phyloP scores from a whole-genome alignment of 2,113 vertebrate genomes.

The Siniperca knerii region DNA sequence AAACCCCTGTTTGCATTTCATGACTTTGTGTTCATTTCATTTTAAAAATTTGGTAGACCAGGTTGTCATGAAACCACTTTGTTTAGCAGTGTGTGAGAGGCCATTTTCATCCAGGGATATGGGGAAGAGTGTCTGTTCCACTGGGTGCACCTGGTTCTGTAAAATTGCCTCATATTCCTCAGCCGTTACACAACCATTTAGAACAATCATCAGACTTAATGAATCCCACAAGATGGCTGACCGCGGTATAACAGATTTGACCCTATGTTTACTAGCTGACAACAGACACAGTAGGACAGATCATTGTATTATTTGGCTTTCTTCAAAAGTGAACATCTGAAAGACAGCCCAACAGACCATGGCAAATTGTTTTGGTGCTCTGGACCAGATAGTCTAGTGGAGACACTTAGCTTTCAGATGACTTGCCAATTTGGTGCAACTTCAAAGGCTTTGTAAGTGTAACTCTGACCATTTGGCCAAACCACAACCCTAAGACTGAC shows the following conservation, averaged over 20 bases:
- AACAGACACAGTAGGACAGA: background rate
- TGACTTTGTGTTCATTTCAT: background rate
- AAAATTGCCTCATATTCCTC: slow-evolving; percentile 27
- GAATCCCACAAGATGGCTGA: slow-evolving; percentile 12
- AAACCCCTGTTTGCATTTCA: background rate
- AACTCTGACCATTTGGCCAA: background rate
- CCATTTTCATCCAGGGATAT: slow-evolving; percentile 24
- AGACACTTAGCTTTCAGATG: background rate
- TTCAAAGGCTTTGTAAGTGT: background rate
- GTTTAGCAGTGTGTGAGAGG: background rate
- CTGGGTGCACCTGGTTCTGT: slow-evolving; percentile 19
- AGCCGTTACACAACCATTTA: slow-evolving; percentile 12
- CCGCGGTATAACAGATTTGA: slow-evolving; percentile 3
- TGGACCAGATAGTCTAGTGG: background rate
- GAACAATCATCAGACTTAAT: slow-evolving; percentile 23
- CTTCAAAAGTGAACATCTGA: background rate
- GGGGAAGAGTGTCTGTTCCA: slow-evolving; percentile 16
- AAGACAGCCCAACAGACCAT: background rate
- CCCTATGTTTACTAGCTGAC: background rate
- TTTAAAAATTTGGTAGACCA: background rate
- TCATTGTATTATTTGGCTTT: background rate
- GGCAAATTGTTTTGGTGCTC: background rate
- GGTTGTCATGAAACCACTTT: slow-evolving; percentile 13
- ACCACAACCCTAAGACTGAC: background rate
- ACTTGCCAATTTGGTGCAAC: background rate